Evolutionary conservation across 2,888 invertebrate species (phyloP).

Genomic region (Leptopilina syphax): DNA sequence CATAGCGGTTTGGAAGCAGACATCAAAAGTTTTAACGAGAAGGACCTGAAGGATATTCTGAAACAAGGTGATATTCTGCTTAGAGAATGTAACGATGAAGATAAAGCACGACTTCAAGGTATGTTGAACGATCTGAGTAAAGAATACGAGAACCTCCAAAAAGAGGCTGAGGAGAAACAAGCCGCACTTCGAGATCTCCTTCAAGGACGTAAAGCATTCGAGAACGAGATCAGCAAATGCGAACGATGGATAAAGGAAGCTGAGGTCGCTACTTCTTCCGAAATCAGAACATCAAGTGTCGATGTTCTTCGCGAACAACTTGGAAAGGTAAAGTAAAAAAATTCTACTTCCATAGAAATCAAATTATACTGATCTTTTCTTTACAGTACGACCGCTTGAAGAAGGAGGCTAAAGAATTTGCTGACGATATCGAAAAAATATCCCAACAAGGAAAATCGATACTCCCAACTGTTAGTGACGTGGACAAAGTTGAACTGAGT

Average conservation of each 20-base stretch:
- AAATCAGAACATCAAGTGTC: conserved; percentile 87
- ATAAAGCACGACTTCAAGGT: conserved; percentile 82
- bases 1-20: conserved; percentile 87
- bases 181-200: conserved; percentile 85
- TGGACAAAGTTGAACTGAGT: conserved; percentile 89
- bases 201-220: conserved; percentile 88
- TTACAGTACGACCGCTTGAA: conserved; percentile 85
- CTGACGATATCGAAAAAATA: conserved; percentile 85
- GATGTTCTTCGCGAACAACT: conserved; percentile 92
- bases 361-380: neutral
- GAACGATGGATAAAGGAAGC: conserved; percentile 94
- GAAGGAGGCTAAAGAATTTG: conserved; percentile 85
- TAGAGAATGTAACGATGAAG: conserved; percentile 88
- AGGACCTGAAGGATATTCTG: conserved; percentile 85
- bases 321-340: conserved; percentile 79
- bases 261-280: conserved; percentile 90
- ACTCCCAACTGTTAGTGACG: conserved; percentile 88
- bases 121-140: conserved; percentile 84
- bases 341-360: too few species aligned
- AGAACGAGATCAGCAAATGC: conserved; percentile 88
- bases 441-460: conserved; percentile 89
- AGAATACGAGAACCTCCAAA: conserved; percentile 85
- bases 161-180: conserved; percentile 85
- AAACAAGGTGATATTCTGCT: conserved; percentile 87
- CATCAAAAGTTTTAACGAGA: conserved; percentile 87